phyloP scores from a whole-genome alignment of 2,797 vertebrate species.

The Apodemus agrarius region DNA sequence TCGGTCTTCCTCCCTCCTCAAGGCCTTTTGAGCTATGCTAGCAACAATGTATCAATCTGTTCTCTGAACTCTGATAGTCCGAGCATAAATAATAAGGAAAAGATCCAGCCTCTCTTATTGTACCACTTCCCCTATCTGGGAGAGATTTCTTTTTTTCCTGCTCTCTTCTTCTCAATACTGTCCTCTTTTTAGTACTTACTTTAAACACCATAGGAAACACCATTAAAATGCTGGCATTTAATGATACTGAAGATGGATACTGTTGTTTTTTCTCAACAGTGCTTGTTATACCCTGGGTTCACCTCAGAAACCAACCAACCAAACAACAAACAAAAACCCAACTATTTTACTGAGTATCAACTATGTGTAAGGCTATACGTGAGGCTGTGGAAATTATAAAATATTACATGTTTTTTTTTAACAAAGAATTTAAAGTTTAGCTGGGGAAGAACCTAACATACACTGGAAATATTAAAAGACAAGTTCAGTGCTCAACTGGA shows the following conservation, averaged over 20 bases:
- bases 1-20: background rate
- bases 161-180: background rate
- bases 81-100: background rate
- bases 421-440: constrained; percentile 2
- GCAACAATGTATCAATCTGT: background rate
- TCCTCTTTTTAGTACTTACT: background rate
- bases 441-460: background rate
- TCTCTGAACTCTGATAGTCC: background rate
- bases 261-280: background rate
- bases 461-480: background rate
- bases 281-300: background rate
- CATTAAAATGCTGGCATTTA: background rate
- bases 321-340: background rate
- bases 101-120: background rate
- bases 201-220: background rate
- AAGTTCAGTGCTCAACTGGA: background rate
- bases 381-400: background rate
- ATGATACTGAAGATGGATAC: background rate
- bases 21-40: background rate
- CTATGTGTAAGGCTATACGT: background rate
- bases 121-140: background rate
- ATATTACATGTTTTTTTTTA: background rate
- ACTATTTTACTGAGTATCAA: constrained; percentile 5
- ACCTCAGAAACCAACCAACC: background rate
- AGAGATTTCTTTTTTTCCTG: background rate